Conservation (phyloP, 2,113 vertebrate species). For the Vanacampus margaritifer region DNA sequence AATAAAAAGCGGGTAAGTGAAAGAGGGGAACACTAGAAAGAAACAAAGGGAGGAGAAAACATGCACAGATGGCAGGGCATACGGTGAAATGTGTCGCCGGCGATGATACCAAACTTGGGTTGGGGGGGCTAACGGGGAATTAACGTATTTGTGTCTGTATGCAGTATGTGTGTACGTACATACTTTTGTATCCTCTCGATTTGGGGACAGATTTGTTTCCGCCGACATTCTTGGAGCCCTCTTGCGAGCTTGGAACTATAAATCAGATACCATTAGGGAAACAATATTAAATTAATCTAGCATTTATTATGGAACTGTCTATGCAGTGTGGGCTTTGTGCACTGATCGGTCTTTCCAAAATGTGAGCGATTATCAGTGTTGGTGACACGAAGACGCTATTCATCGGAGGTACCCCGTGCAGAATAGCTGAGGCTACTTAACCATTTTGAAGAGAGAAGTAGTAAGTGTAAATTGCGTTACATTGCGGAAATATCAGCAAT, state of each 20-base stretch:
- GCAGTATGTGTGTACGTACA: constrained; percentile 10
- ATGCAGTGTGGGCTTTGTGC: no score
- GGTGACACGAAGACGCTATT: no score
- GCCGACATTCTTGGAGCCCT: not conserved
- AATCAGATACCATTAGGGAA: not conserved
- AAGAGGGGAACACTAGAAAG: constrained; percentile 21
- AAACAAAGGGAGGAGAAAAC: constrained; percentile 49
- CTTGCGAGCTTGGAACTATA: not conserved
- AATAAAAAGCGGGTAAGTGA: constrained; percentile 23
- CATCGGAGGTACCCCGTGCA: no score
- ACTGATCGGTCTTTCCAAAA: no score
- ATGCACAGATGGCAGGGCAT: constrained; percentile 59
- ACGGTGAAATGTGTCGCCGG: constrained; percentile 51
- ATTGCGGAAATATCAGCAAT: no score
- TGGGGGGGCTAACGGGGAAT: constrained; percentile 40
- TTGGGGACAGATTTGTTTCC: not conserved
- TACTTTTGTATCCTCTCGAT: not conserved
- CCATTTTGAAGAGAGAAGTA: no score
- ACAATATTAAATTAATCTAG: not conserved
- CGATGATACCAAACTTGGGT: constrained; percentile 50
- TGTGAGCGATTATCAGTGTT: no score
- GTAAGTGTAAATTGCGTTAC: no score
- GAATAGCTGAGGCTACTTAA: no score
- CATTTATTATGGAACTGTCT: no score
- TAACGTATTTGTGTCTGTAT: constrained; percentile 9